Conservation (phyloP, 2,888 invertebrate genomes). For the Trichacis sp. region DNA sequence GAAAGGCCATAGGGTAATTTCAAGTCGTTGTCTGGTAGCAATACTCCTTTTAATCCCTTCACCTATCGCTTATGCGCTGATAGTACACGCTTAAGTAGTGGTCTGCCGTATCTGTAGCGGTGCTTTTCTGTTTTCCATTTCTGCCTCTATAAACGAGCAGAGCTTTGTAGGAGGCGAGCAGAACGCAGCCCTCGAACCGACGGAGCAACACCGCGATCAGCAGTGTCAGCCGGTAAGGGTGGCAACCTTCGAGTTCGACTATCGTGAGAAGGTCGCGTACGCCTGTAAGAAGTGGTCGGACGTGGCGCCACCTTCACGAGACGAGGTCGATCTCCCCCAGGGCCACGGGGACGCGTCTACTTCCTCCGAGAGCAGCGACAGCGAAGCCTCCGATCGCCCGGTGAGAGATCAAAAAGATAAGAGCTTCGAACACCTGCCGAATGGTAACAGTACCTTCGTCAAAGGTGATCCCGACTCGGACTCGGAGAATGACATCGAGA, state of each 20-base stretch:
- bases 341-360: constrained; percentile 46
- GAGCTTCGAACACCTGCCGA: constrained; percentile 4
- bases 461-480: constrained; percentile 34
- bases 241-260: constrained; percentile 61
- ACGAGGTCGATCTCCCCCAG: constrained; percentile 25
- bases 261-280: constrained; percentile 48
- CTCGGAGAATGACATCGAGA: constrained; percentile 59
- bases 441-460: constrained; percentile 32
- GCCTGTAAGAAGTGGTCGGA: constrained; percentile 4
- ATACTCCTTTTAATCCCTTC: no score
- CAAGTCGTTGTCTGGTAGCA: no score
- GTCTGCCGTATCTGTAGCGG: constrained; percentile 66
- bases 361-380: constrained; percentile 5
- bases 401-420: background rate
- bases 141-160: constrained; percentile 66
- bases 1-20: no score
- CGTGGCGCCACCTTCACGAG: constrained; percentile 10
- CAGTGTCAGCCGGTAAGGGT: constrained; percentile 66
- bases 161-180: constrained; percentile 67
- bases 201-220: constrained; percentile 66
- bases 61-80: no score
- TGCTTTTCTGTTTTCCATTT: constrained; percentile 64
- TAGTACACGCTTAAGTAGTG: constrained; percentile 61
- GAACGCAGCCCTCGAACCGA: constrained; percentile 56
- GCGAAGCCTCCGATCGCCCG: background rate